A percentile compares a stretch with the other conserved stretches of the same genome.
Evolutionary conservation across 2,797 vertebrate species (phyloP).

Genomic region (Gallinago nigripennis): DNA sequence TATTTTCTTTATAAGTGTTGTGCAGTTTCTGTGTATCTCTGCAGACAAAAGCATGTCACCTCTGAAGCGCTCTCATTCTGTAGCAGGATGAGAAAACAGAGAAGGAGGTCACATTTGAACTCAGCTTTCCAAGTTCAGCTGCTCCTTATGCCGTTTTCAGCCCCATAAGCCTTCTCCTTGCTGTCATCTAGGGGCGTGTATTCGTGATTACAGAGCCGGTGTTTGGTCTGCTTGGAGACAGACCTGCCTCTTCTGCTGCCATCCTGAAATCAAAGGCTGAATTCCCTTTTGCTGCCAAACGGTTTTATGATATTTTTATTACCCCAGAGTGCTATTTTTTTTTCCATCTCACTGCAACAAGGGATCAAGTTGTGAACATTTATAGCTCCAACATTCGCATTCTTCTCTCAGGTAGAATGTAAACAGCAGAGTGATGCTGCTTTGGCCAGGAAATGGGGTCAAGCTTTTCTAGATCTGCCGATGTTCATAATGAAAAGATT

Average conservation of each 20-base stretch:
- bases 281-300: background rate
- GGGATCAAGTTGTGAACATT: background rate
- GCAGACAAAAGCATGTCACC: background rate
- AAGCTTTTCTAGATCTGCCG: background rate
- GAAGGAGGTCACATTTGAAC: background rate
- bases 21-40: background rate
- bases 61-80: background rate
- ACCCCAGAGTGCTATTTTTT: background rate
- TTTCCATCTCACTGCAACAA: background rate
- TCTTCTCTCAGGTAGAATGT: conserved; percentile 25
- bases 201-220: background rate
- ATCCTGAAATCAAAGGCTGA: background rate
- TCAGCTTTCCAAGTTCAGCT: background rate
- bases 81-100: background rate
- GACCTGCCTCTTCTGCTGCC: background rate
- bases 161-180: background rate
- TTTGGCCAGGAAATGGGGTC: background rate
- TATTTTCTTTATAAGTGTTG: background rate
- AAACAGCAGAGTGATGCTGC: background rate
- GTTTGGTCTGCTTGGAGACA: background rate
- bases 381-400: background rate
- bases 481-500: background rate
- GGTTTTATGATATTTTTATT: background rate
- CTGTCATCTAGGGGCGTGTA: background rate
- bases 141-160: background rate